phyloP scores from a whole-genome alignment of 2,888 invertebrate species.

The Melitaea athalia region DNA sequence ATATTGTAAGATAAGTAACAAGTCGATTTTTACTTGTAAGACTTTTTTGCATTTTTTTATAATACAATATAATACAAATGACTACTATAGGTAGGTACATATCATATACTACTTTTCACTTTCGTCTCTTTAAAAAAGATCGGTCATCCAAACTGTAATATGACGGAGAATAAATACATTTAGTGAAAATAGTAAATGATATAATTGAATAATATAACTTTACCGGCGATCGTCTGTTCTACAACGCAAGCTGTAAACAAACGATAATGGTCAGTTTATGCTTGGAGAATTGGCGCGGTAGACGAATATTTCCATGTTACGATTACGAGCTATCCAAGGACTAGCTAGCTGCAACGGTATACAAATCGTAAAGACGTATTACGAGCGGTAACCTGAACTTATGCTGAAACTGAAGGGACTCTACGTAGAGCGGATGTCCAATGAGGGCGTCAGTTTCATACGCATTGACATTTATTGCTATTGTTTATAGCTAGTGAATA shows the following conservation, averaged over 20 bases:
- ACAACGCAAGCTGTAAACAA: neutral
- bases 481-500: no score
- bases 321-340: constrained; percentile 38
- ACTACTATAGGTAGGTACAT: no score
- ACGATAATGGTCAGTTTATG: constrained; percentile 9
- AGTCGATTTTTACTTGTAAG: neutral
- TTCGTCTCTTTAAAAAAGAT: no score
- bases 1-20: neutral
- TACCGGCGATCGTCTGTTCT: neutral
- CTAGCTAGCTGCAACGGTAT: constrained; percentile 25
- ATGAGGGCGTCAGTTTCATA: no score
- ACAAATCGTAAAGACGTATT: constrained; percentile 47
- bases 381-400: constrained; percentile 31
- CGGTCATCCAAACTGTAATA: neutral
- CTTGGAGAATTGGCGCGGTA: constrained; percentile 27
- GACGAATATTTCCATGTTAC: constrained; percentile 38
- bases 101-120: no score
- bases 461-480: no score
- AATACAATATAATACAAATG: no score
- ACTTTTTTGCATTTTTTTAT: neutral
- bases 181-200: neutral
- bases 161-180: no score
- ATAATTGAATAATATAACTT: neutral
- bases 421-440: no score
- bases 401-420: neutral